Percentiles rank a stretch among this genome's conserved stretches.
Evolutionary conservation across 1,140 invertebrate genomes (phyloP).

Genomic region (Rhynchophorus ferrugineus): DNA sequence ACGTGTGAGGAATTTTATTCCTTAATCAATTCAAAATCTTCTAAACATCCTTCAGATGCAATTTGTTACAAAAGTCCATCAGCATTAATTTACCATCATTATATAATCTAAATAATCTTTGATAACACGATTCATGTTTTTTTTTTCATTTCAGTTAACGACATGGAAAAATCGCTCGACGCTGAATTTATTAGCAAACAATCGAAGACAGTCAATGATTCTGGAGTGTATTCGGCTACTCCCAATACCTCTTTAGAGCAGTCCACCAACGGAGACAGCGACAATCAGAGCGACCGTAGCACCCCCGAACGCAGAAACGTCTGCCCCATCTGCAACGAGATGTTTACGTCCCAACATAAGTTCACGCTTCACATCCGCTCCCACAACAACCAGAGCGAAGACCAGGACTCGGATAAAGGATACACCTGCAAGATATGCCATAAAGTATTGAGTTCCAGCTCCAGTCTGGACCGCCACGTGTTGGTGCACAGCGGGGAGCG

Average conservation of each 20-base stretch:
- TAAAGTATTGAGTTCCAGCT: conserved; percentile 63
- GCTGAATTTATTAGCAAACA: conserved; percentile 29
- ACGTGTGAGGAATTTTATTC: too few species aligned
- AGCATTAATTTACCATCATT: too few species aligned
- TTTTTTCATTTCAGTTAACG: conserved; percentile 30
- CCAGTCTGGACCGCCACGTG: conserved; percentile 68
- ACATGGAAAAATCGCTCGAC: conserved; percentile 32
- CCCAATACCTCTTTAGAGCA: conserved; percentile 29
- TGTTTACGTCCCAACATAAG: conserved; percentile 53
- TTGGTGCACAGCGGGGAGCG: conserved; percentile 67
- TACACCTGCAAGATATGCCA: conserved; percentile 48
- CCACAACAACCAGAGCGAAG: conserved; percentile 48
- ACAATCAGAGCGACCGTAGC: conserved; percentile 35
- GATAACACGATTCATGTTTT: too few species aligned
- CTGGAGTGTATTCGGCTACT: conserved; percentile 36
- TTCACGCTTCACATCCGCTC: conserved; percentile 63
- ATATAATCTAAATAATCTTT: too few species aligned
- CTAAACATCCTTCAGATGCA: too few species aligned
- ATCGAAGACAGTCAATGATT: conserved; percentile 31
- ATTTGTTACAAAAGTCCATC: too few species aligned
- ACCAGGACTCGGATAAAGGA: conserved; percentile 43
- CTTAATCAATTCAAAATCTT: too few species aligned
- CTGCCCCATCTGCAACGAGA: conserved; percentile 58
- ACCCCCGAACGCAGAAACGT: conserved; percentile 43
- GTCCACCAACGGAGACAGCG: conserved; percentile 25